Conservation (phyloP, 2,797 vertebrate genomes). For the Diglossa cyanea region DNA sequence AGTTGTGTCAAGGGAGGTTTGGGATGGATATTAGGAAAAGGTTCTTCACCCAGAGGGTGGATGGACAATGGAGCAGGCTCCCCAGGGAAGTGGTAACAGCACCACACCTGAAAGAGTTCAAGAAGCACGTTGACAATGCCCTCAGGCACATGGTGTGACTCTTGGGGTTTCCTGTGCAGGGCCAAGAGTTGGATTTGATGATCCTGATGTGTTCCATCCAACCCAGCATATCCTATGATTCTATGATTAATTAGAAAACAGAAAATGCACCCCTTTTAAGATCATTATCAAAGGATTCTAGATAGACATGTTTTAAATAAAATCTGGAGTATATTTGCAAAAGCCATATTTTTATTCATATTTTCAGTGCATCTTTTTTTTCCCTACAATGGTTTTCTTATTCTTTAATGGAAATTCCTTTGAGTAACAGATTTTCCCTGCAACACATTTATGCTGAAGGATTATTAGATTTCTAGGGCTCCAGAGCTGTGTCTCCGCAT, state of each 20-base stretch:
- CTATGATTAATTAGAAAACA: neutral
- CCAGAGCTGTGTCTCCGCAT: neutral
- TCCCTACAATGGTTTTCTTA: neutral
- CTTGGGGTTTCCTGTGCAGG: neutral
- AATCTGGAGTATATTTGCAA: neutral
- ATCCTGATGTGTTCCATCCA: neutral
- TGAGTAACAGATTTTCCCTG: neutral
- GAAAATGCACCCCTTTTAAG: neutral
- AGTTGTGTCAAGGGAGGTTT: neutral
- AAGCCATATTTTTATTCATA: neutral
- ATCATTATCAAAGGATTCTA: neutral
- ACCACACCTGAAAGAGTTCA: fast-evolving
- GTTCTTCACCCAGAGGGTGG: neutral
- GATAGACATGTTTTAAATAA: neutral
- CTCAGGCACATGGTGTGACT: neutral
- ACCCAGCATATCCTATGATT: neutral
- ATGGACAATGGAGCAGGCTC: neutral
- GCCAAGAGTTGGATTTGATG: neutral
- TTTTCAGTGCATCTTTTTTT: neutral
- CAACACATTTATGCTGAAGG: neutral
- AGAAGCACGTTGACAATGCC: neutral
- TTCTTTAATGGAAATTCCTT: neutral
- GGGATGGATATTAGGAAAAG: neutral
- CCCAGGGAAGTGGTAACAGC: neutral
- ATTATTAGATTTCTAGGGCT: neutral